Percentiles rank a stretch among this genome's conserved stretches.
Conservation (phyloP, 2,888 invertebrate genomes). For the Cremastobaeus sp. region DNA sequence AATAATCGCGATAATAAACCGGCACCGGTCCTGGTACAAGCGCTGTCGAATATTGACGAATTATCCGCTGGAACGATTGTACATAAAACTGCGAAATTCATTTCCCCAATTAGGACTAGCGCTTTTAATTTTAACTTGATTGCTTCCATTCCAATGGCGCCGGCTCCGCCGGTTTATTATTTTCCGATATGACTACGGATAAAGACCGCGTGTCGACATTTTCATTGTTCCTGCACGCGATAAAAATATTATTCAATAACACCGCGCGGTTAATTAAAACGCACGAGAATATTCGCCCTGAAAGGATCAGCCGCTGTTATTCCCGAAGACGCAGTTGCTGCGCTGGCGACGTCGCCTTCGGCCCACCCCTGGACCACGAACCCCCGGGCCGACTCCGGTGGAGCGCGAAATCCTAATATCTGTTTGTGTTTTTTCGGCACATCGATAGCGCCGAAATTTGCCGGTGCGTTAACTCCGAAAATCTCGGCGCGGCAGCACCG, state of each 20-base stretch:
- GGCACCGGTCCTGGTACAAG: not conserved
- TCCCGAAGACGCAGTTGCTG: no score
- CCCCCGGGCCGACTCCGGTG: no score
- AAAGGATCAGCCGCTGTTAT: no score
- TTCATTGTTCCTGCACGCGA: not conserved
- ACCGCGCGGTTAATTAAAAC: conserved; percentile 4
- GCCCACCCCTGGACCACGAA: no score
- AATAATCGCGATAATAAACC: no score
- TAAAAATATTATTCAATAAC: conserved; percentile 4
- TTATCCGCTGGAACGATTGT: conserved; percentile 1
- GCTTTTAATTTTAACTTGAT: conserved; percentile 40
- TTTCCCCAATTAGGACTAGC: conserved; percentile 23
- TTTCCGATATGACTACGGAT: not conserved
- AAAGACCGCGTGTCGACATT: not conserved
- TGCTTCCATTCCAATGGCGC: conserved; percentile 17
- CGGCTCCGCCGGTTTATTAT: conserved; percentile 5
- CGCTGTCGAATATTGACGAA: conserved; percentile 6
- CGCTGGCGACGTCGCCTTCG: no score
- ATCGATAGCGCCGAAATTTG: conserved; percentile 54
- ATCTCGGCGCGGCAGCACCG: conserved; percentile 49
- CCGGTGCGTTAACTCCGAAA: conserved; percentile 59
- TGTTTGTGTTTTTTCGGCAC: conserved; percentile 37
- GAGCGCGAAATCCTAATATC: conserved; percentile 45
- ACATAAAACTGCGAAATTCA: conserved; percentile 18
- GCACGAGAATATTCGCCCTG: not conserved